Evolutionary conservation across 2,113 vertebrate species (phyloP), one percentile per base, ranked within the genome.

Genomic region (Tachysurus fulvidraco): DNA sequence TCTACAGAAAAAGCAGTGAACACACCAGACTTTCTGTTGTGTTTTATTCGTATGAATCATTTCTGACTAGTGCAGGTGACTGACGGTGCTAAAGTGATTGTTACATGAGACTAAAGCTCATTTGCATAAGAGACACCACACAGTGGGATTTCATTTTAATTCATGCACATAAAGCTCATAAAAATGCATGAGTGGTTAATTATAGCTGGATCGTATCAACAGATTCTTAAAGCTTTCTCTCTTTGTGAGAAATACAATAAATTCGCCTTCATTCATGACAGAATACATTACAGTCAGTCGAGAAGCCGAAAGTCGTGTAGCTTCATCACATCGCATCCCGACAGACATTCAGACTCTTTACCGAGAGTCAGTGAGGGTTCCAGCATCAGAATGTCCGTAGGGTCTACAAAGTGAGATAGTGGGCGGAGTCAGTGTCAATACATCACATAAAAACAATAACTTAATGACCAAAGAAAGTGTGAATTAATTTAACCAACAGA

Each of bases 101-200:
- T 71, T 16, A 44, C 8, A 19, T 36, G 2, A 69, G 28, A 36
- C 7, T 73, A 46, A 73, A 46, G 44, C 21, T 44, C 10, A 73
- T 73, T 73, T 23, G 8, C 41, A 73, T 73, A 11, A 23, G 41
- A 74, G 71, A 46, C 71, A 23, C 1, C 30, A 73, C 41, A 23
- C 41, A 13, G 41, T 46, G 16, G 16, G 36, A 71, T 41, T 71
- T 71, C 30, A 41, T 71, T 71, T 19, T 44, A 46, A 74, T 74
- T 74, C 41, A 73, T 46, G 36, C 71, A 73, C 36, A 73, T 23
- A 41, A 73, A 73, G 21, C 71, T 73, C 41, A 73, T 73, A 46
- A 73, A 74, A 23, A 74, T 74, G 36, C 46, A 74, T 46, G 71
- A 74, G 71, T 23, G 19, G 19, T 46, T 74, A 74, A 74, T 74